Conservation (phyloP, 2,888 invertebrate species). For the Luperina testacea region DNA sequence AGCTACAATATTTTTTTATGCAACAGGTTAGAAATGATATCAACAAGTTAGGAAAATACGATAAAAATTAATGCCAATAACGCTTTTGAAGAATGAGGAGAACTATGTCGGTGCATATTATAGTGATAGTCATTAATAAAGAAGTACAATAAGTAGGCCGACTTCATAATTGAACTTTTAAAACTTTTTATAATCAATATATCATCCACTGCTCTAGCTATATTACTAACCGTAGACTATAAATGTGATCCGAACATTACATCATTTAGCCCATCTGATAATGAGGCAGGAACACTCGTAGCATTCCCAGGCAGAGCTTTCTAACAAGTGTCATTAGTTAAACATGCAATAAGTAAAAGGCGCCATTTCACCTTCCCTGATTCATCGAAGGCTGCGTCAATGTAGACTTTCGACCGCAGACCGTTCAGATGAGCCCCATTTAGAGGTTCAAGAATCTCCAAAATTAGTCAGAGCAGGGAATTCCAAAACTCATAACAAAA, state of each 20-base stretch:
- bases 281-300: slow-evolving; percentile 29
- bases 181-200: not conserved
- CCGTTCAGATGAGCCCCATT: slow-evolving; percentile 34
- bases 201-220: not conserved
- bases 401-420: slow-evolving; percentile 56
- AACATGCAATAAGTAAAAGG: slow-evolving; percentile 63
- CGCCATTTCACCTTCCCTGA: slow-evolving; percentile 52
- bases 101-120: not conserved
- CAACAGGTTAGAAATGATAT: not conserved
- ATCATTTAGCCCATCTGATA: slow-evolving; percentile 38
- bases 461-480: slow-evolving; percentile 64
- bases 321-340: slow-evolving; percentile 55
- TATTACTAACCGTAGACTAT: not conserved
- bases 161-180: not conserved
- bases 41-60: not conserved
- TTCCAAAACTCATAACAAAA: slow-evolving; percentile 54
- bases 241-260: slow-evolving; percentile 10
- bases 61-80: not conserved
- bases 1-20: not conserved
- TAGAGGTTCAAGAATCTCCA: slow-evolving; percentile 53
- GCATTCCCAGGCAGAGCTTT: slow-evolving; percentile 39
- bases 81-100: not conserved
- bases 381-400: slow-evolving; percentile 57
- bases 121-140: not conserved
- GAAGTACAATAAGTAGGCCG: not conserved